Conservation (phyloP, 2,113 vertebrate species). For the Blennius ocellaris region DNA sequence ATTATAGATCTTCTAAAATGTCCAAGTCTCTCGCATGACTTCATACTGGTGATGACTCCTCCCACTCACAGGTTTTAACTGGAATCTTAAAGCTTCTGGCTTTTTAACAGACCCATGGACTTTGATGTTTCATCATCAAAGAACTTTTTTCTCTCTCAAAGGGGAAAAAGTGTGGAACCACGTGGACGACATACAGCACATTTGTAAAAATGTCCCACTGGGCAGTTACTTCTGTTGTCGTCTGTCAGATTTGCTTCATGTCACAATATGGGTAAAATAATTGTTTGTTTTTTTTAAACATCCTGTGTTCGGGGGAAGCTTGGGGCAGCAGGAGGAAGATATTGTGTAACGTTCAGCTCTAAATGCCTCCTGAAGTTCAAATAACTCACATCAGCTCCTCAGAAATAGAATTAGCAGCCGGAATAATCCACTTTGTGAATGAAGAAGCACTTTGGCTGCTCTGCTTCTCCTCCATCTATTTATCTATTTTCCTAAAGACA, state of each 20-base stretch:
- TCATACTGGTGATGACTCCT: conserved; percentile 59
- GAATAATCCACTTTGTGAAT: conserved; percentile 53
- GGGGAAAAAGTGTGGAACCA: no score
- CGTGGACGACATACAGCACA: no score
- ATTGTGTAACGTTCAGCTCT: background rate
- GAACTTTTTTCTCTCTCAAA: no score
- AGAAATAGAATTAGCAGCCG: conserved; percentile 37
- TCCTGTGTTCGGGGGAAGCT: no score
- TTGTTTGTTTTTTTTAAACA: no score
- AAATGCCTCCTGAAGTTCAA: conserved; percentile 32
- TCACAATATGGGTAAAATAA: no score
- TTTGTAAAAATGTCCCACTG: no score
- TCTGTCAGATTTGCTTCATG: no score
- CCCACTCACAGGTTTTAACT: conserved; percentile 60
- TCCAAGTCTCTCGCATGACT: conserved; percentile 42
- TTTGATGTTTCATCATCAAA: no score
- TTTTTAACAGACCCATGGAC: no score
- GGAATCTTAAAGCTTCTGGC: conserved; percentile 81
- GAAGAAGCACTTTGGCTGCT: conserved; percentile 34
- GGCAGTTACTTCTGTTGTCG: no score
- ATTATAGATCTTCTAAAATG: conserved; percentile 70
- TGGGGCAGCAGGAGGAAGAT: no score
- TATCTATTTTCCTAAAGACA: conserved; percentile 4
- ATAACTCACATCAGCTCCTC: conserved; percentile 9
- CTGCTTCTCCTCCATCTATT: conserved; percentile 25